Evolutionary conservation across 1,140 invertebrate genomes (phyloP), one percentile per base, ranked within the genome.

Genomic region (Pseudomyrmex gracilis): DNA sequence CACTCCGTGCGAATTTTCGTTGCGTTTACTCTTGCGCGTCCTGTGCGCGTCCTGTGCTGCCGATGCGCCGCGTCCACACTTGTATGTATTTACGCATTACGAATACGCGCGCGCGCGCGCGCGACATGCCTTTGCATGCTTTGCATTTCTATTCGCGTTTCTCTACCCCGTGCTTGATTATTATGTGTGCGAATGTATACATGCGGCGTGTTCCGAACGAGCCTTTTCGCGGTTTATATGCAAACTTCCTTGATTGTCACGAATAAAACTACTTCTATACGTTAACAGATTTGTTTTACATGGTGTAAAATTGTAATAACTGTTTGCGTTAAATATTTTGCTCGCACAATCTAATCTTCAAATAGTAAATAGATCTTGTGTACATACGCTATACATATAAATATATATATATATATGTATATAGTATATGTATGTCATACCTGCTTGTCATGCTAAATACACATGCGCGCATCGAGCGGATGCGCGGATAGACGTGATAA

Each of bases 401-500:
- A n/a, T n/a, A n/a, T n/a, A 34, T 0, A 34, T 34, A 34, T 34
- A 5, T 34, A 34, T 13, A 22, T 7, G 7, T 64, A 61, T 43
- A 22, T 74, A n/a, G 57, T 34, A 34, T 13, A 22, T 7, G 7
- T 64, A 61, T 43, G n/a, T n/a, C n/a, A 22, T 74, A n/a, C 47
- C 45, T 47, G 70, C 22, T 47, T 64, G 55, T 83, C 73, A 15
- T 15, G 17, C 17, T 49, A 66, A 17, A 34, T 80, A 71, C 64
- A 83, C 20, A n/a, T 55, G 80, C 66, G 66, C n/a, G 64, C 61
- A 78, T 83, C 60, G 24, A 24, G 55, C 77, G 80, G 55, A 82
- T 51, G 68, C 67, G 68, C 67, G 68, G 34, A 76, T 83, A 77
- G 71, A 83, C 43, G 53, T 77, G 49, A 83, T 76, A 80, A 60